Evolutionary conservation across 2,797 vertebrate species (phyloP).

Genomic region (Eidolon dupreanum): DNA sequence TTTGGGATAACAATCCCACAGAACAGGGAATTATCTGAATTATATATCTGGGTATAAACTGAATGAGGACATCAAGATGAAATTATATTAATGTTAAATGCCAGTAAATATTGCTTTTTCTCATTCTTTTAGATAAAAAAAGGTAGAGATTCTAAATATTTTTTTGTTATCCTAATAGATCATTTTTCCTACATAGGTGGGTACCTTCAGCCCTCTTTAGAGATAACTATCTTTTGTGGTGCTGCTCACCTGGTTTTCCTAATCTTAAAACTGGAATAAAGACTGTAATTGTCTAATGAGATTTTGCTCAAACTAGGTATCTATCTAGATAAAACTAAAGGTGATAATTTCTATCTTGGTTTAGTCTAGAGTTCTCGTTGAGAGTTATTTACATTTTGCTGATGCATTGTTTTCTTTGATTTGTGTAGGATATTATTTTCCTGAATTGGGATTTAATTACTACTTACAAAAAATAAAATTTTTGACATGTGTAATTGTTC

Average conservation of each 20-base stretch:
- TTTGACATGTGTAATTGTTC: constrained; percentile 23
- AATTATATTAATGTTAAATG: neutral
- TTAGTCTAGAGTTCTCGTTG: neutral
- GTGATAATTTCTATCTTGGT: neutral
- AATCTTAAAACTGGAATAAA: neutral
- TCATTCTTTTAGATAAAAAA: neutral
- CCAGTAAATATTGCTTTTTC: neutral
- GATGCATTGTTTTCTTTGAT: neutral
- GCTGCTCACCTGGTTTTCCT: neutral
- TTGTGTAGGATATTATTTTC: constrained; percentile 16
- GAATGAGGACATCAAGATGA: neutral
- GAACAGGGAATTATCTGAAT: neutral
- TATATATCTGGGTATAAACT: neutral
- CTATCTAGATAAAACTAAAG: neutral
- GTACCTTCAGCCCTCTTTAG: neutral
- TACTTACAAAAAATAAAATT: neutral
- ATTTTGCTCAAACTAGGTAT: neutral
- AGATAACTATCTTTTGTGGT: neutral
- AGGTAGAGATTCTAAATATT: neutral
- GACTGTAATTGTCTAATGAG: neutral
- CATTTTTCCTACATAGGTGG: neutral
- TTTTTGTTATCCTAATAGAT: neutral
- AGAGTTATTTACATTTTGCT: neutral
- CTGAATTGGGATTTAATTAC: neutral
- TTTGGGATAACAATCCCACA: neutral